These are phyloP conservation scores for Amphipoea lucens DNA, from an alignment of 2,888 invertebrate species.

Conservation along the genomic window DNA sequence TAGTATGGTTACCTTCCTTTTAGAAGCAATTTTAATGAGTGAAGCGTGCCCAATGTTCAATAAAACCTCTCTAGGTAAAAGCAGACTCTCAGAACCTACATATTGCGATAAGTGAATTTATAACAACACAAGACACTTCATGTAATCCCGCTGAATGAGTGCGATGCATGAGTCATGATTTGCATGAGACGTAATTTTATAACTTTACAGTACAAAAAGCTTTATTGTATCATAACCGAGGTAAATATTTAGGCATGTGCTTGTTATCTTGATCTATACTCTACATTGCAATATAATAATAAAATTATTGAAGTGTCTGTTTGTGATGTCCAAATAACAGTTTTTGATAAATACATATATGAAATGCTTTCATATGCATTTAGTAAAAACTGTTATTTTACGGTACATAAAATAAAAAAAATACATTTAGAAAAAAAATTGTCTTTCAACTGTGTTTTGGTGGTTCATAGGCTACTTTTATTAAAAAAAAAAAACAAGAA, in stretches of 20 bases:
- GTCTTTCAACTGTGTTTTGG: too few relatives aligned
- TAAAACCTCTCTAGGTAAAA: background rate
- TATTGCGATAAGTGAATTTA: background rate
- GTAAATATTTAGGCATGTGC: conserved; percentile 9
- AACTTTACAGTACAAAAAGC: conserved; percentile 5
- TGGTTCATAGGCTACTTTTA: background rate
- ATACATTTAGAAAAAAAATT: too few relatives aligned
- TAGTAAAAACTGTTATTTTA: too few relatives aligned
- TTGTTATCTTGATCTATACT: background rate
- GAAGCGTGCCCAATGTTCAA: background rate
- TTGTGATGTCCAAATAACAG: background rate
- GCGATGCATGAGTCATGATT: background rate
- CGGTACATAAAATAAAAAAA: too few relatives aligned
- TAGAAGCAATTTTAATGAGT: background rate
- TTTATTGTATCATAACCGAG: background rate
- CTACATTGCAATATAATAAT: background rate
- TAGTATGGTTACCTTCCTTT: background rate
- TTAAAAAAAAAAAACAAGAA: background rate
- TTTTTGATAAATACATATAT: background rate
- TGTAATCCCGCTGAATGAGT: background rate
- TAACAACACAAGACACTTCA: background rate
- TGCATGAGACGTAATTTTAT: conserved; percentile 8
- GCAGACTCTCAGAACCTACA: too few relatives aligned
- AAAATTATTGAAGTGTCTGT: background rate
- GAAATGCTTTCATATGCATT: background rate